Conservation (phyloP, 1,140 invertebrate genomes). For the Drosophila ficusphila region DNA sequence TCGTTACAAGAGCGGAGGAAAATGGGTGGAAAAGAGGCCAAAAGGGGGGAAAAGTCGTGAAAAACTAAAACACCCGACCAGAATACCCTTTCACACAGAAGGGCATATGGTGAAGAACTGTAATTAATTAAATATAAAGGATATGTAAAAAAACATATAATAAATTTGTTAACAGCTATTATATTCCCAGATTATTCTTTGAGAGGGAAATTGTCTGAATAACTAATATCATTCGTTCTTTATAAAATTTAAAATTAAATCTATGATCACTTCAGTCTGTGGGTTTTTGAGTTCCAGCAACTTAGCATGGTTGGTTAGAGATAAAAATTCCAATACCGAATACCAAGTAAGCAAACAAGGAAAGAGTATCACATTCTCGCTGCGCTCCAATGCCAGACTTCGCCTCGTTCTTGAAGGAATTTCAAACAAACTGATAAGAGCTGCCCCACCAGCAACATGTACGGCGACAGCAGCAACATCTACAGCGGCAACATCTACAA, state of each 20-base stretch:
- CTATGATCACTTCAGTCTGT: no score
- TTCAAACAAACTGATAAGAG: constrained; percentile 67
- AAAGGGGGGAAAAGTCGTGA: constrained; percentile 3
- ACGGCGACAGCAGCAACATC: constrained; percentile 6
- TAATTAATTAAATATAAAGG: no score
- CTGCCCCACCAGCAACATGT: constrained; percentile 4
- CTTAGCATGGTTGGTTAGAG: no score
- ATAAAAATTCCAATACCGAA: background rate
- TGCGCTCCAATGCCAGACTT: constrained; percentile 2
- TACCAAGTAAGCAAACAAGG: background rate
- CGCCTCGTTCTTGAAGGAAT: constrained; percentile 28
- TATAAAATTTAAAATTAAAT: no score
- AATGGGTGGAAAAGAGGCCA: constrained; percentile 7
- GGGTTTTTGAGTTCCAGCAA: no score
- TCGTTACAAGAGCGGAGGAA: constrained; percentile 25
- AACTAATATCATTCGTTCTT: no score
- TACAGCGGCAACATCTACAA: background rate
- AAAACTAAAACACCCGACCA: background rate
- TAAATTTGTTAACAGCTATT: no score
- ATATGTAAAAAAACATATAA: no score
- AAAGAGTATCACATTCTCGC: background rate
- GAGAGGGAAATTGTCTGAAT: no score
- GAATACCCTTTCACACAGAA: constrained; percentile 1
- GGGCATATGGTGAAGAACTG: no score
- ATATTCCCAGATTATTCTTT: no score